These are phyloP conservation scores for Podarcis siculus DNA, from an alignment of 2,797 vertebrate genomes.

Conservation along the genomic window DNA sequence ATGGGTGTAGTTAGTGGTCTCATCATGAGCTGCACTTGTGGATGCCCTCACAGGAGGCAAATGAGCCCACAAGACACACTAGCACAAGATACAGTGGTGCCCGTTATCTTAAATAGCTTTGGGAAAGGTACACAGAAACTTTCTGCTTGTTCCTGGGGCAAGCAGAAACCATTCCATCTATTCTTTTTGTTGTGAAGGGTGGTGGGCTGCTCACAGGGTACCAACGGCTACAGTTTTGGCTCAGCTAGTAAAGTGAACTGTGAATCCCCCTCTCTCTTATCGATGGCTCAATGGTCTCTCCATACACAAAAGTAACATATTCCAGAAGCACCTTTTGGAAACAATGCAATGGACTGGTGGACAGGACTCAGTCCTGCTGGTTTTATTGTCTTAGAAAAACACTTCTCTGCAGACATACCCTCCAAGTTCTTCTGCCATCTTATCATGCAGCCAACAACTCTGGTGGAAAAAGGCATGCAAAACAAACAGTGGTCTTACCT, in stretches of 20 bases:
- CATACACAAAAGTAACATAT: not conserved
- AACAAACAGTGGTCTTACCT: not conserved
- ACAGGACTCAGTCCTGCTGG: not conserved
- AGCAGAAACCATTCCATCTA: not conserved
- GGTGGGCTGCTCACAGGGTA: not conserved
- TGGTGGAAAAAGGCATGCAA: no score
- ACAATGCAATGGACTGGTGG: not conserved
- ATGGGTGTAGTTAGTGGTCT: no score
- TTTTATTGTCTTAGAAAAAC: not conserved
- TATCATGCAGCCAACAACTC: not conserved
- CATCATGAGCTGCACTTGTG: no score
- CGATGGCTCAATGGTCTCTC: not conserved
- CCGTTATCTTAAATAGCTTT: not conserved
- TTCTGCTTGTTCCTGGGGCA: not conserved
- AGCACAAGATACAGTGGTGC: no score
- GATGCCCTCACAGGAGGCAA: not conserved
- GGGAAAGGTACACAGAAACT: not conserved
- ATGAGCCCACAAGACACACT: not conserved
- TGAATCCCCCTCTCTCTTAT: not conserved
- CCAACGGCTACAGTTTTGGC: no score
- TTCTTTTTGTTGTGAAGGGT: not conserved
- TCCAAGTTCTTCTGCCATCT: not conserved
- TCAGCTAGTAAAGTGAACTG: not conserved
- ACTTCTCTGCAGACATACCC: no score
- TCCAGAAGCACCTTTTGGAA: not conserved